Conservation (phyloP, 2,797 vertebrate genomes). For the Sorex maritimensis region DNA sequence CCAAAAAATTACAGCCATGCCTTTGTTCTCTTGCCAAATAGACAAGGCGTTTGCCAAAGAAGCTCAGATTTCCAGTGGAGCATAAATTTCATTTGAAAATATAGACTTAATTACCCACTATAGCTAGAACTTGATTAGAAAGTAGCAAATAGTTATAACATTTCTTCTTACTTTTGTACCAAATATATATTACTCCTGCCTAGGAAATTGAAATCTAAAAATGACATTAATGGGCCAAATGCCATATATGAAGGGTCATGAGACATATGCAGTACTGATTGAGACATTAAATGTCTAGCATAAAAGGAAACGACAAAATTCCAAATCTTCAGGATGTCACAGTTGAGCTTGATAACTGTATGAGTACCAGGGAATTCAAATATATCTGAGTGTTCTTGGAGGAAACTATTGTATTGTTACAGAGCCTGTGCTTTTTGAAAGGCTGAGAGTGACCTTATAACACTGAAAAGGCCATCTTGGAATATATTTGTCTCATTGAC, state of each 20-base stretch:
- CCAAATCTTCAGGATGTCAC: background rate
- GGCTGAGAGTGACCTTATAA: background rate
- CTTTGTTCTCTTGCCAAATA: constrained; percentile 40
- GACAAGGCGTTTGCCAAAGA: constrained; percentile 44
- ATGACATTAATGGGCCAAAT: constrained; percentile 17
- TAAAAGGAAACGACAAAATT: constrained; percentile 35
- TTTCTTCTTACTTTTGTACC: constrained; percentile 58
- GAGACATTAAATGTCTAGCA: constrained; percentile 25
- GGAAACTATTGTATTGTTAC: background rate
- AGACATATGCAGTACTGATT: constrained; percentile 16
- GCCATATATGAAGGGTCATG: constrained; percentile 7
- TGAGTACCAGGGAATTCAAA: constrained; percentile 30
- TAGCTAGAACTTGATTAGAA: constrained; percentile 36
- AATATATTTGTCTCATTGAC: constrained; percentile 41
- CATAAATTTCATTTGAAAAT: constrained; percentile 55
- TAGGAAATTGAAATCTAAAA: constrained; percentile 72
- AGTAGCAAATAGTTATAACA: background rate
- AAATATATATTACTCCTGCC: constrained; percentile 56
- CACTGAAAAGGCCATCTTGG: constrained; percentile 2
- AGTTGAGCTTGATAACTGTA: background rate
- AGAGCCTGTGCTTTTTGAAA: constrained; percentile 11
- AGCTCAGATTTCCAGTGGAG: background rate
- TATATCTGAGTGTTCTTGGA: background rate
- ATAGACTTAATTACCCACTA: constrained; percentile 36
- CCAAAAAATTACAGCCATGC: background rate